These are phyloP conservation scores for Hipparchia semele DNA, from an alignment of 2,888 invertebrate species.

Conservation along the genomic window DNA sequence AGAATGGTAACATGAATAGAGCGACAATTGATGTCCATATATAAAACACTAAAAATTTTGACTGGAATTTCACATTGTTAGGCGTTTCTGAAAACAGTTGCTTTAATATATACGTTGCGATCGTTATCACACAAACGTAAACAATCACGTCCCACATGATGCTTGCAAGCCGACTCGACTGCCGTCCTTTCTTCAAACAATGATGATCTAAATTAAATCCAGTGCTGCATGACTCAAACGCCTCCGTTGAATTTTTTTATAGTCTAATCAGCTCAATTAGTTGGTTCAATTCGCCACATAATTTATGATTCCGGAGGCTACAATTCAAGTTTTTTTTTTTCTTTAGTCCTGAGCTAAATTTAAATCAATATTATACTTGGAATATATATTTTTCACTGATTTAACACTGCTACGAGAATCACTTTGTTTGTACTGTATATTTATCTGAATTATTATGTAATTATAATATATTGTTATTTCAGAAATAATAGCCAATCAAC, in stretches of 20 bases:
- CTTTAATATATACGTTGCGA: slow-evolving; percentile 72
- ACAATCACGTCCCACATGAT: slow-evolving; percentile 78
- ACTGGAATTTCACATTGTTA: slow-evolving; percentile 77
- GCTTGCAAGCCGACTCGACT: slow-evolving; percentile 34
- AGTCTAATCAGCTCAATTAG: slow-evolving; percentile 18
- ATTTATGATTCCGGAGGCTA: not conserved
- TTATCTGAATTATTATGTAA: not conserved
- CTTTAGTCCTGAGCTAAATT: not conserved
- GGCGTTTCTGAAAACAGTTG: slow-evolving; percentile 78
- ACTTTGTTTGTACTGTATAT: not conserved
- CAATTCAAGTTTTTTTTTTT: not conserved
- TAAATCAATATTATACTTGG: not conserved
- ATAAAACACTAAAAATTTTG: slow-evolving; percentile 77
- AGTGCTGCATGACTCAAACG: slow-evolving; percentile 28
- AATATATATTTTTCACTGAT: not conserved
- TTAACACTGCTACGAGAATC: not conserved
- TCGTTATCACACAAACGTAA: slow-evolving; percentile 62
- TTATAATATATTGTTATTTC: not conserved
- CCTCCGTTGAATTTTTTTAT: slow-evolving; percentile 14
- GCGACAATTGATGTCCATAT: slow-evolving; percentile 71
- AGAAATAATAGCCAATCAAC: not conserved
- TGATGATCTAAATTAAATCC: slow-evolving; percentile 21
- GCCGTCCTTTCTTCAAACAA: slow-evolving; percentile 19
- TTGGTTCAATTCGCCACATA: not conserved
- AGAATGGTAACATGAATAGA: slow-evolving; percentile 73